These are phyloP conservation scores for Theodoxus fluviatilis DNA, from an alignment of 2,888 invertebrate species.

Conservation along the genomic window DNA sequence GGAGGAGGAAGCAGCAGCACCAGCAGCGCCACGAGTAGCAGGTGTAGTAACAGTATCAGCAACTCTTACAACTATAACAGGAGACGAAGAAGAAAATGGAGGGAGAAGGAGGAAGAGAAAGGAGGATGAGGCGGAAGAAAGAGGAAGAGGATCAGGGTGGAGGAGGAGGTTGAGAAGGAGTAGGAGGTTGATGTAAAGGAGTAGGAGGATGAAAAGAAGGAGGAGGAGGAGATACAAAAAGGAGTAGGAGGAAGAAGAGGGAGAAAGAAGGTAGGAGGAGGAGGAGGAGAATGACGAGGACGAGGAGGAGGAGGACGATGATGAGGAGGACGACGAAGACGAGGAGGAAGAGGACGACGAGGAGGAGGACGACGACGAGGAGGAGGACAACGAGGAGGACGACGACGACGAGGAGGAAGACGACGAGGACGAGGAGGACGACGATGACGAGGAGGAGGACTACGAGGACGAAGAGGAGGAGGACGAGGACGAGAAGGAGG, in stretches of 20 bases:
- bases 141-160: not conserved
- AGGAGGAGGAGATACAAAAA: not conserved
- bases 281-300: not conserved
- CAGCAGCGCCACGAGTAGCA: not conserved
- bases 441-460: not conserved
- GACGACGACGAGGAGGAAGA: not conserved
- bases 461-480: constrained; percentile 6
- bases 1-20: too few species aligned
- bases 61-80: too few species aligned
- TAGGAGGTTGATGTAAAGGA: not conserved
- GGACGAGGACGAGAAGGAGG: not conserved
- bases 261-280: not conserved
- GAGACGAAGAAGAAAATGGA: not conserved
- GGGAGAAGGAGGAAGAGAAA: not conserved
- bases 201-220: not conserved
- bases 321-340: not conserved
- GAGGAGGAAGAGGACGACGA: not conserved
- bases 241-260: not conserved
- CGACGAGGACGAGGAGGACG: not conserved
- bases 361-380: not conserved
- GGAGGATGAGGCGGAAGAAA: not conserved
- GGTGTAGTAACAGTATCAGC: not conserved
- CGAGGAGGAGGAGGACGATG: not conserved
- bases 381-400: not conserved
- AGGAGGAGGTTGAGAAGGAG: not conserved